Evolutionary conservation across 2,888 invertebrate species (phyloP), one percentile per base, ranked within the genome.

Genomic region (Ophioninae sp.): DNA sequence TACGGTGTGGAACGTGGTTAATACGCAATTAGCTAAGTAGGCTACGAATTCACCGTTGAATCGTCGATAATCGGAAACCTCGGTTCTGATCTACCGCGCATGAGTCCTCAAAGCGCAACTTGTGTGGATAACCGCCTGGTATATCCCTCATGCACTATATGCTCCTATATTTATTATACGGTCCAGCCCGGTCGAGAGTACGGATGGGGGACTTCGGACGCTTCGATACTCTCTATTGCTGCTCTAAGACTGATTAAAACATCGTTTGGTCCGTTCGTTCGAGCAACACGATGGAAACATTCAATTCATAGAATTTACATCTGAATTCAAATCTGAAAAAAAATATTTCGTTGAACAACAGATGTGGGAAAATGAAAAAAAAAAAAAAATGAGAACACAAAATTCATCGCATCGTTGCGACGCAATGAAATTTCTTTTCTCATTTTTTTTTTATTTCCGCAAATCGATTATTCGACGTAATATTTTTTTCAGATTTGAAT

Each of bases 31-130:
- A 72, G 62, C 64, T 41, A 79, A 62, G 70, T 79, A 79, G 78
- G 56, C 70, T 56, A 20, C 57, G 23, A 72, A 72, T 64, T 79
- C 57, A 72, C 64, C n/a, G 23, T 70, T 39, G 39, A 41, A 72
- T 79, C 23, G 57, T 65, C 78, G 78, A 79, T 81, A 59, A 83
- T 69, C 77, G 62, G 68, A 77, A 56, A 65, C 74, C 68, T 78
- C 82, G 77, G 50, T 78, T 78, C 73, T 74, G 64, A 74, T 79
- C 81, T 64, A 69, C 68, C 78, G 67, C 57, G 37, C 80, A 37
- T 41, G 67, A 73, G 62, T 76, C 44, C 70, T 57, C 44, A 44
- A 41, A 77, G 21, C 74, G 72, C 72, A 62, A 21, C 62, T 39
- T 73, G 74, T 78, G 73, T 68, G 70, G 57, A 76, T 50, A 56